Percentiles rank a stretch among this genome's conserved stretches.
These are phyloP conservation scores for Parasteatoda lunata DNA, from an alignment of 2,888 invertebrate genomes.

Conservation along the genomic window DNA sequence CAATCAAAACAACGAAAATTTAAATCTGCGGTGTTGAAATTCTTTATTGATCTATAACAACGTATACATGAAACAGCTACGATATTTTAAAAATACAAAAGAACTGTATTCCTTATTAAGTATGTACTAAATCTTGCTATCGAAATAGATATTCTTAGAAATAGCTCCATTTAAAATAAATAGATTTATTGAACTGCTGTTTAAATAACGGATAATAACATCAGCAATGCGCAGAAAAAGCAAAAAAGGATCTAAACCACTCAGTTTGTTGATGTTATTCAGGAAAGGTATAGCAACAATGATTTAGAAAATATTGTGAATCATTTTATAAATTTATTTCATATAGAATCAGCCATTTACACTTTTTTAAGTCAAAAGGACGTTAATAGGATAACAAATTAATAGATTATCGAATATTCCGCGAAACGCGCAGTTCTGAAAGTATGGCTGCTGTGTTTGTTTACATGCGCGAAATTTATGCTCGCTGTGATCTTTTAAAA, in stretches of 20 bases:
- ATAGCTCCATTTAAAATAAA: too few relatives aligned
- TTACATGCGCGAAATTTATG: constrained; percentile 52
- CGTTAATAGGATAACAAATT: too few relatives aligned
- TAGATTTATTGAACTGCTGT: not conserved
- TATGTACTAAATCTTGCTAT: too few relatives aligned
- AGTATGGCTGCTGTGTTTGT: constrained; percentile 65
- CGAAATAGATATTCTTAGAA: too few relatives aligned
- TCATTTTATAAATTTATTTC: not conserved
- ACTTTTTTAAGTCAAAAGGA: too few relatives aligned
- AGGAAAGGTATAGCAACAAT: not conserved
- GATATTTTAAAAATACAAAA: not conserved
- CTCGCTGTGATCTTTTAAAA: constrained; percentile 1
- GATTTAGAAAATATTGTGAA: not conserved
- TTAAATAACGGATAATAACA: constrained; percentile 36
- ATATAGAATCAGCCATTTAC: too few relatives aligned
- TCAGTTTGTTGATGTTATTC: constrained; percentile 58
- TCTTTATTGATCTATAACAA: not conserved
- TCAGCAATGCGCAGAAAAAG: constrained; percentile 63
- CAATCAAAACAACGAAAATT: not conserved
- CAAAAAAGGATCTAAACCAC: constrained; percentile 36
- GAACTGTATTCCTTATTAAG: too few relatives aligned
- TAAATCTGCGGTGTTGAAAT: not conserved
- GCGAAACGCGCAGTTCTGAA: constrained; percentile 39
- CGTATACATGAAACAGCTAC: not conserved
- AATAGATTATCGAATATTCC: too few relatives aligned